Conservation (phyloP, 2,797 vertebrate genomes). For the Karalla daura region DNA sequence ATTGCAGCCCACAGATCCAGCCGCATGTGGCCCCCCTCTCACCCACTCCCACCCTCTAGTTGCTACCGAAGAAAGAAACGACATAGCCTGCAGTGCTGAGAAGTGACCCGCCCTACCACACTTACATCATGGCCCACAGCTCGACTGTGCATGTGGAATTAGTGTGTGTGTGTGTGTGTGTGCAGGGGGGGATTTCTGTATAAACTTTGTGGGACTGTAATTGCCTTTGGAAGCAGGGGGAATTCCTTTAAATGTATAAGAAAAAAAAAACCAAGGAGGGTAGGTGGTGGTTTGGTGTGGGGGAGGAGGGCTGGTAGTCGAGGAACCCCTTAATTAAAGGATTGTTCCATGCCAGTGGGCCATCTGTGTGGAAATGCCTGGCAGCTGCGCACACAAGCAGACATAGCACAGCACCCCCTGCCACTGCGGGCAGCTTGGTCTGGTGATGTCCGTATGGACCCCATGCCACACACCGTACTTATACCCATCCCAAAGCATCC, state of each 20-base stretch:
- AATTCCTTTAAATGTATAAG: slow-evolving; percentile 79
- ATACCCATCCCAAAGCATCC: background rate
- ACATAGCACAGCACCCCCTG: slow-evolving; percentile 66
- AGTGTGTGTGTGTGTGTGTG: slow-evolving; percentile 42
- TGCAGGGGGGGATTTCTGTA: slow-evolving; percentile 47
- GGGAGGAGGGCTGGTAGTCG: slow-evolving; percentile 48
- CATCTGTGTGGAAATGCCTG: slow-evolving; percentile 79
- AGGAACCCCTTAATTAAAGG: slow-evolving; percentile 82
- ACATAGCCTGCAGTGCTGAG: slow-evolving; percentile 32
- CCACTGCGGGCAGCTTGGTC: slow-evolving; percentile 34
- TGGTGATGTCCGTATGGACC: slow-evolving; percentile 56
- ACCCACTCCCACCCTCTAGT: slow-evolving; percentile 15
- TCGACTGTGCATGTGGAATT: slow-evolving; percentile 58
- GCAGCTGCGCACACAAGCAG: slow-evolving; percentile 75
- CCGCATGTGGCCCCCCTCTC: slow-evolving; percentile 19
- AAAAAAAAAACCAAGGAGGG: slow-evolving; percentile 40
- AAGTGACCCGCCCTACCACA: slow-evolving; percentile 54
- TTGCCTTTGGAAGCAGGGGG: slow-evolving; percentile 73
- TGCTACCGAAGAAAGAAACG: slow-evolving; percentile 53
- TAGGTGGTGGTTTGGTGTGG: slow-evolving; percentile 52
- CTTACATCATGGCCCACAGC: slow-evolving; percentile 74
- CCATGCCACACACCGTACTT: slow-evolving; percentile 11
- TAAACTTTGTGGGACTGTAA: slow-evolving; percentile 72
- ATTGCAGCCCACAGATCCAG: slow-evolving; percentile 40
- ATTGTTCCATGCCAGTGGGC: slow-evolving; percentile 74